Base-by-base conservation (phyloP, 2,113 vertebrate genomes). In the Otocyon megalotis region DNA sequence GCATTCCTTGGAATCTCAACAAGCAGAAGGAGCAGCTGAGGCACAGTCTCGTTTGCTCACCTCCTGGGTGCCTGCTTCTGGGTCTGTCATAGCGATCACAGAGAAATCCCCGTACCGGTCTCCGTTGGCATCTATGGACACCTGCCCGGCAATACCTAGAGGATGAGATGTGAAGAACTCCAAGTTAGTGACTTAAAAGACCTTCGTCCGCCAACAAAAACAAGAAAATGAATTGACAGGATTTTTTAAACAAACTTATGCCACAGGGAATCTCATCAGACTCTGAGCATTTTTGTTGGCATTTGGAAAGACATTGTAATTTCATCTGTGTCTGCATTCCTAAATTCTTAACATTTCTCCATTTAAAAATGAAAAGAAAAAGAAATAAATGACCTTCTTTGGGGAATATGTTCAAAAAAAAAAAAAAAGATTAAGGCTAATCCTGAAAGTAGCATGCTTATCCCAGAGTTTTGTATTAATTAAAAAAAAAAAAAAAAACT, bases 101-200 rank as follows among this genome's bases (percentile, higher is more conserved):
- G 99, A 99, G 99, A 99, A 99, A 98, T 99, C 99, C 89, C 99
- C 99, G 0, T 99, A 99, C 97, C 99, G 98, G 98, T 99, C 99
- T 80, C 99, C 99, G 0, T 99, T 99, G 89, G 98, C 98, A 97
- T 99, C 99, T 77, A 99, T 99, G 82, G 99, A 99, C 65, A 99
- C 99, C 97, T 99, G 99, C 56, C 99, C 99, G 9, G 99, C 99
- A 53, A 99, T 99, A 92, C 99, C 99, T 99, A 93, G 90, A 90
- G 97, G 98, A 97, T 50, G 95, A 96, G 97, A 99, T 96, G 94
- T 48, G 89, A 98, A 81, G 98, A 99, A 98, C 98, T 97, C 98
- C 80, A 98, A 96, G 98, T 98, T 84, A 98, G 98, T 99, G 97
- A 98, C 96, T 98, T 98, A 93, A 95, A 98, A 98, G 96, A 97